phyloP scores from a whole-genome alignment of 2,888 invertebrate genomes.

The Tyria jacobaeae region DNA sequence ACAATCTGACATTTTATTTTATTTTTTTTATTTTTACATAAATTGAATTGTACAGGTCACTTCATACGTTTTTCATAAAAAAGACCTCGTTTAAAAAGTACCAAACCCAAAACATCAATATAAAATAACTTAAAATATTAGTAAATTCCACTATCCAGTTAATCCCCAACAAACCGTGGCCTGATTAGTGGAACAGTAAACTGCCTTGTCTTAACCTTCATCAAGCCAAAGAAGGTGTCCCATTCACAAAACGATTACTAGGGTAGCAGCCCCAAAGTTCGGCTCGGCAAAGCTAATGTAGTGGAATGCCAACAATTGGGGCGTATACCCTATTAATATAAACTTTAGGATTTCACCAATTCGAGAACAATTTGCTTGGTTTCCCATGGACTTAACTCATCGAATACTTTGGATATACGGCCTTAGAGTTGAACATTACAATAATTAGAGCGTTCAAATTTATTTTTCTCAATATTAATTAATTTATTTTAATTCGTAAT shows the following conservation, averaged over 20 bases:
- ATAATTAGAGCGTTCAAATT: too few relatives aligned
- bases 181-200: conserved; percentile 13
- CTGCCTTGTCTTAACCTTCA: conserved; percentile 17
- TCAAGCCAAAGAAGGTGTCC: conserved; percentile 19
- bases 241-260: conserved; percentile 36
- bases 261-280: conserved; percentile 34
- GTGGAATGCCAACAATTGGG: conserved; percentile 49
- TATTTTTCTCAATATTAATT: too few relatives aligned
- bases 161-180: neutral
- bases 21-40: too few relatives aligned
- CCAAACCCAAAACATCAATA: too few relatives aligned
- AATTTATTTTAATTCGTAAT: too few relatives aligned
- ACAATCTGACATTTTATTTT: too few relatives aligned
- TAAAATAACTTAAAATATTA: too few relatives aligned
- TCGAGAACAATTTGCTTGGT: conserved; percentile 35
- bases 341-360: conserved; percentile 41
- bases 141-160: neutral
- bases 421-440: neutral
- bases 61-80: too few relatives aligned
- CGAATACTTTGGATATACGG: neutral
- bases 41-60: too few relatives aligned
- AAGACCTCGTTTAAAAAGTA: too few relatives aligned
- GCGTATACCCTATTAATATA: conserved; percentile 42
- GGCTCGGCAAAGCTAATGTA: conserved; percentile 46
- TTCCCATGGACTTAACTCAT: conserved; percentile 4